Base-by-base conservation (phyloP, 1,140 invertebrate species). In the Harpegnathos saltator region DNA sequence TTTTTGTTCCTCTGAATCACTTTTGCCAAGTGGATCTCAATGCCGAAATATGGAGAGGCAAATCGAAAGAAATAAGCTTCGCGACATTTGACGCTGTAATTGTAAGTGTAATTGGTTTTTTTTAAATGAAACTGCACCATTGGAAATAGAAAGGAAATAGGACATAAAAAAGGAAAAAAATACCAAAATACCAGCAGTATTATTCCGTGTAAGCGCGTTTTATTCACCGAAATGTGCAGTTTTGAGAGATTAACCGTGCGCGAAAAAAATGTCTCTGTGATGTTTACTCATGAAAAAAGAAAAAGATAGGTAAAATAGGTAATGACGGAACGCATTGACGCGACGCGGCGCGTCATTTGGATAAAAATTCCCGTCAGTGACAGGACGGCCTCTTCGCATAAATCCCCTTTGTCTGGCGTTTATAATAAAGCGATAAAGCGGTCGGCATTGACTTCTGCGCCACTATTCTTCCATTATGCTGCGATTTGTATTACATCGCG, bases 351-450 rank as follows among this genome's bases (percentile, higher is more conserved):
- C 38, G 65, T 80, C 65, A 80, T 80, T 71, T 71, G 52, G 65
- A 80, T 80, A 65, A n/a, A 80, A 80, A 80, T 80, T 80, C 22
- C 24, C 52, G 65, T 38, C 19, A 24, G 65, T 80, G 66, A 69
- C 63, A 69, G 75, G 33, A 68, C 15, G 19, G 52, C n/a, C n/a
- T 80, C 75, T 69, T 58, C 52, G 38, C 26, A 44, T 26, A 69
- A 78, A 71, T 71, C 65, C 65, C 52, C n/a, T 69, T 80, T 80
- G 75, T 71, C 65, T 58, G 75, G 24, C 65, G 65, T 71, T 71
- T 80, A 80, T 80, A 80, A 69, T 69, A 71, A 80, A 80, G 75
- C 65, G 65, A 80, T 80, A 80, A 80, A 80, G 75, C 75, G 65
- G 66, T 58, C 33, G 65, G 65, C 52, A 69, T 80, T 65, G 75